Evolutionary conservation across 2,113 vertebrate species (phyloP), one percentile per base, ranked within the genome.

Genomic region (Mungos mungo): DNA sequence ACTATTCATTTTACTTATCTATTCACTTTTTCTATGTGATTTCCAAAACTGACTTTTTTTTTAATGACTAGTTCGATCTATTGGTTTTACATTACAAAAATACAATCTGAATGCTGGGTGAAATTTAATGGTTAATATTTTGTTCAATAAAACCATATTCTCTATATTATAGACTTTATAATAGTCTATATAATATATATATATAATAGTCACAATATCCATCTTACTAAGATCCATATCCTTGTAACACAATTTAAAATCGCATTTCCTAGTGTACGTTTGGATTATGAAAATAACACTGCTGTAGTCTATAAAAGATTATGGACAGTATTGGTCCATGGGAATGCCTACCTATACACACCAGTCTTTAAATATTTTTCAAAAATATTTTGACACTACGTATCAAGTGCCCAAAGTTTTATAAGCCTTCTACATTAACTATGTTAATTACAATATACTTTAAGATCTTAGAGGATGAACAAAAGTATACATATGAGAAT

Each of bases 101-200:
- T 2, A 38, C 4, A 60, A 9, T 65, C 41, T 81, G 11, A 92
- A 95, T 31, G n/a, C 8, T 29, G 19, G 4, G 23, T 77, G 7
- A 76, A 94, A 69, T 54, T 86, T 89, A 82, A 95, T 45, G 19
- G n/a, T 74, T 66, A 68, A 71, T 41, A 88, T 89, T 79, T 85
- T 88, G 29, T 52, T 95, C 27, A 88, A 23, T 38, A 88, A 27
- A 76, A 52, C 23, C 33, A 33, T 52, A 13, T 79, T 91, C 47
- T 88, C 47, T 88, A 35, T 63, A 88, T 95, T 92, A 21, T 57
- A 41, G 41, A 41, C 41, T 41, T 41, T 41, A 41, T 41, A 41
- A 41, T 41, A 41, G 41, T 41, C 41, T 41, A 41, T 47, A 47
- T 47, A 47, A 10, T 10, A 47, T 47, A 47, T 47, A 47, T 47